These are phyloP conservation scores for Sebastes nivosus DNA, from an alignment of 2,797 vertebrate genomes.

Conservation along the genomic window DNA sequence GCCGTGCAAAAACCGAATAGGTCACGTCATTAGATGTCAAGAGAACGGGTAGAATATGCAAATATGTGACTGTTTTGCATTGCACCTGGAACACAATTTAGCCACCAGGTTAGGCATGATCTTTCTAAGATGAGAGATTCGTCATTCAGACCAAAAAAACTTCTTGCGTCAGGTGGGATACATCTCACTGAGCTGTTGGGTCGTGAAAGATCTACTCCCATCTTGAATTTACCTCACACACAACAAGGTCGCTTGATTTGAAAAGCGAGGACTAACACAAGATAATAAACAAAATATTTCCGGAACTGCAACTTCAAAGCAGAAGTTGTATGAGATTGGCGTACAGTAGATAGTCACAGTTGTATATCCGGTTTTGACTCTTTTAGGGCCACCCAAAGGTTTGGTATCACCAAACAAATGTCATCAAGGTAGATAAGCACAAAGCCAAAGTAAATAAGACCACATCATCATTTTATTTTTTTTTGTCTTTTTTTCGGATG, in stretches of 20 bases:
- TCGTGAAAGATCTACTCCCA: background rate
- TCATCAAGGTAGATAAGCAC: slow-evolving; percentile 73
- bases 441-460: slow-evolving; percentile 70
- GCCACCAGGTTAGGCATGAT: background rate
- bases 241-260: slow-evolving; percentile 38
- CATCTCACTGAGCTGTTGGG: background rate
- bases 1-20: slow-evolving; percentile 24
- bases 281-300: slow-evolving; percentile 55
- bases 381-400: slow-evolving; percentile 71
- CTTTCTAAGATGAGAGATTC: background rate
- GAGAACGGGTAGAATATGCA: slow-evolving; percentile 4
- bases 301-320: slow-evolving; percentile 57
- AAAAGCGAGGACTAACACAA: slow-evolving; percentile 24
- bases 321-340: slow-evolving; percentile 21
- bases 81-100: slow-evolving; percentile 13
- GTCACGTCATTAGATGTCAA: background rate
- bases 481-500: background rate
- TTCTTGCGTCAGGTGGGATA: slow-evolving; percentile 23
- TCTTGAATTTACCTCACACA: slow-evolving; percentile 10
- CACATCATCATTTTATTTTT: slow-evolving; percentile 10
- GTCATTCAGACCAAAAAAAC: slow-evolving; percentile 22
- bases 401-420: slow-evolving; percentile 57
- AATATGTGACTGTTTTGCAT: background rate
- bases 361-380: slow-evolving; percentile 49
- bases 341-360: slow-evolving; percentile 56